Evolutionary conservation across 2,797 vertebrate species (phyloP).

Genomic region (Chanos chanos): DNA sequence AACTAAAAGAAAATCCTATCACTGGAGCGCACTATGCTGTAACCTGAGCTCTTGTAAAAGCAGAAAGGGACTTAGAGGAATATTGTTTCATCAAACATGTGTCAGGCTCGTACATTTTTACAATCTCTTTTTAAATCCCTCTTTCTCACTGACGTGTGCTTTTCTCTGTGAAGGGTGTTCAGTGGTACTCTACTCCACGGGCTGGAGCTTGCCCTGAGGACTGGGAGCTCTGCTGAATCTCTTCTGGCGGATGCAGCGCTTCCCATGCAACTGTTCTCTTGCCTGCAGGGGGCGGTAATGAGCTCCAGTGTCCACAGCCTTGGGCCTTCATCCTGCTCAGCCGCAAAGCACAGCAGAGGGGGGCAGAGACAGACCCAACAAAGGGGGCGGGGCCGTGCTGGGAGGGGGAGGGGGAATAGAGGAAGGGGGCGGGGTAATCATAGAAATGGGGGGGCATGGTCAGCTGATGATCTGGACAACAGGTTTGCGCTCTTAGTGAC

Average conservation of each 20-base stretch:
- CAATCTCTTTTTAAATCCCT: background rate
- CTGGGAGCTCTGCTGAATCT: slow-evolving; percentile 51
- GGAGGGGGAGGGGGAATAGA: slow-evolving; percentile 23
- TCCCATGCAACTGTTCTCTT: slow-evolving; percentile 58
- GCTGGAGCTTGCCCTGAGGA: slow-evolving; percentile 54
- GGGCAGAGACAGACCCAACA: slow-evolving; percentile 10
- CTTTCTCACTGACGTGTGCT: background rate
- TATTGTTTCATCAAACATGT: too few species aligned
- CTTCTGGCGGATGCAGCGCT: slow-evolving; percentile 44
- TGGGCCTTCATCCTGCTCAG: slow-evolving; percentile 29
- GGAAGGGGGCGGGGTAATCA: slow-evolving; percentile 12
- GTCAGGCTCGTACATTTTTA: too few species aligned
- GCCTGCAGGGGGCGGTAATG: slow-evolving; percentile 51
- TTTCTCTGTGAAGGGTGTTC: slow-evolving; percentile 60
- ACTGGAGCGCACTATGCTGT: too few species aligned
- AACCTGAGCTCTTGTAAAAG: too few species aligned
- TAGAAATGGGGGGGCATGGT: slow-evolving; percentile 11
- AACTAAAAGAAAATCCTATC: too few species aligned
- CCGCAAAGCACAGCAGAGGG: slow-evolving; percentile 27
- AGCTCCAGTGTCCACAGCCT: slow-evolving; percentile 24
- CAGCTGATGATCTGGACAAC: slow-evolving; percentile 55
- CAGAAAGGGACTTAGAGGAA: too few species aligned
- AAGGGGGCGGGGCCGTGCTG: slow-evolving; percentile 31
- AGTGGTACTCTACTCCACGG: slow-evolving; percentile 72
- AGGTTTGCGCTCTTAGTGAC: slow-evolving; percentile 65